Percentiles rank a stretch among this genome's conserved stretches.
phyloP scores from a whole-genome alignment of 2,888 invertebrate species.

The Encarsia formosa region DNA sequence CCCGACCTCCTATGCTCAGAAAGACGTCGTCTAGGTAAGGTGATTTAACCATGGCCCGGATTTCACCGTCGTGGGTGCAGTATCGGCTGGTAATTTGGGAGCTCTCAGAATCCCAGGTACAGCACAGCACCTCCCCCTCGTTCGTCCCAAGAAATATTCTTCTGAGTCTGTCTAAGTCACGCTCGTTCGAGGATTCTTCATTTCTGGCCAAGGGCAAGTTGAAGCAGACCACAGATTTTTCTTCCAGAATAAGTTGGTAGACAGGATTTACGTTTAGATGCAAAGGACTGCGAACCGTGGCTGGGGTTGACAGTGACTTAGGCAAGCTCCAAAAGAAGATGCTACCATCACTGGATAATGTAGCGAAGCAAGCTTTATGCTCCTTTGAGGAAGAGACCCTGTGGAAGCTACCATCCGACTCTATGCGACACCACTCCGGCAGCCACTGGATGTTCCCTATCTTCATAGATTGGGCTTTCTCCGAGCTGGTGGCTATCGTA shows the following conservation, averaged over 20 bases:
- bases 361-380: constrained; percentile 40
- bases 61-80: constrained; percentile 68
- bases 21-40: constrained; percentile 62
- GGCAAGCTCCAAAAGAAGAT: constrained; percentile 46
- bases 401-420: constrained; percentile 34
- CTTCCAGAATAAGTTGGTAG: constrained; percentile 3
- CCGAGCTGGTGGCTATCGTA: neutral
- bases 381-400: constrained; percentile 25
- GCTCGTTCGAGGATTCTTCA: constrained; percentile 9
- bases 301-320: constrained; percentile 15
- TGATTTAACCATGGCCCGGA: constrained; percentile 61
- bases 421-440: constrained; percentile 32
- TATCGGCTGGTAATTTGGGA: constrained; percentile 40
- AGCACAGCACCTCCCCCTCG: constrained; percentile 44
- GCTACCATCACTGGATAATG: constrained; percentile 42
- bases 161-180: constrained; percentile 7
- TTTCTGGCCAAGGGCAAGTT: constrained; percentile 27
- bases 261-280: constrained; percentile 12
- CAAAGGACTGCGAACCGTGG: constrained; percentile 18
- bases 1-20: constrained; percentile 71
- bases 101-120: constrained; percentile 61
- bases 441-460: constrained; percentile 46
- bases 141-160: constrained; percentile 32
- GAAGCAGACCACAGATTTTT: constrained; percentile 12
- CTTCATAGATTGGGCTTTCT: constrained; percentile 36